Evolutionary conservation across 2,888 invertebrate genomes (phyloP), one percentile per base, ranked within the genome.

Genomic region (Barypeithes pellucidus): DNA sequence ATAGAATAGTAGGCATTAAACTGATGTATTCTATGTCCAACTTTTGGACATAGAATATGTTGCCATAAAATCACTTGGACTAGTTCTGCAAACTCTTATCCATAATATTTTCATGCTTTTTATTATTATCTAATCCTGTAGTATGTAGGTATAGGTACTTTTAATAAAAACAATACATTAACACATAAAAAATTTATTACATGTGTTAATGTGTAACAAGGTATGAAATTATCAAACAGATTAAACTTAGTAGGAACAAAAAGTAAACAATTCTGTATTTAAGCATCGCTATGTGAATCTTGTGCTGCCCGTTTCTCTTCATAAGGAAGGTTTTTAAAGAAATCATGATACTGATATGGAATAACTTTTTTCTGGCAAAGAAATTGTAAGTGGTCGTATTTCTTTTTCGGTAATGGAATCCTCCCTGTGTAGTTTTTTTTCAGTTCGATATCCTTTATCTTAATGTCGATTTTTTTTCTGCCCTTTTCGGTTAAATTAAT

Each of bases 401-500:
- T 61, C 16, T 59, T 61, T 61, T 41, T 36, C 2, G 12, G 0
- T 22, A 39, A n/a, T 8, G 18, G 22, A 43, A 41, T 11, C 7
- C 0, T 8, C 1, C 4, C 14, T 1, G 12, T 0, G 11, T 39
- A 36, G 20, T 7, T 2, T 2, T 1, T n/a, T 18, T 22, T 39
- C 11, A 20, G 39, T 7, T 60, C n/a, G 7, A n/a, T 39, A 18
- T 33, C 22, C 9, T n/a, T 2, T 1, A 57, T 14, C 7, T 29
- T 8, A 14, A 57, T 5, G 0, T 57, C 3, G 9, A 36, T 3
- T 36, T 16, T 7, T 18, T 39, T 39, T 39, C 52, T 62, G 20
- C 52, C 52, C 18, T 45, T 69, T 54, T 69, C 24, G 7, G 50
- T 22, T 11, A 69, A 39, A 63, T 36, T 29, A 22, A 62, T 29